These are phyloP conservation scores for Dilophus febrilis DNA, from an alignment of 2,888 invertebrate species.

Conservation along the genomic window DNA sequence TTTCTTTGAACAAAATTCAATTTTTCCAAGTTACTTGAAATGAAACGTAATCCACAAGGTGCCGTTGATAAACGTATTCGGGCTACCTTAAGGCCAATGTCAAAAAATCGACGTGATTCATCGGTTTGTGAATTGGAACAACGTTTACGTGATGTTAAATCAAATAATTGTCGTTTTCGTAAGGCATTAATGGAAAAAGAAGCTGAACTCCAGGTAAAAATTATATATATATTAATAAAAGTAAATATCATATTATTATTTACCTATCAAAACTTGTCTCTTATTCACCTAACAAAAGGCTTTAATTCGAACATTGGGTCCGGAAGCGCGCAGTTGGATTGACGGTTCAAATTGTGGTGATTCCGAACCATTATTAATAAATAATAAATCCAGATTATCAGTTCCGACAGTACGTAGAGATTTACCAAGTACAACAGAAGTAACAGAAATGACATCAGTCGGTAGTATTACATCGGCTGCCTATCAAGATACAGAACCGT, in stretches of 20 bases:
- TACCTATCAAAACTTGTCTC: no score
- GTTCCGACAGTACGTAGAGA: slow-evolving; percentile 27
- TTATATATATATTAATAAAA: no score
- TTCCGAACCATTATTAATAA: slow-evolving; percentile 23
- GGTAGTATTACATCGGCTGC: slow-evolving; percentile 48
- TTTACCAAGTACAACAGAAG: slow-evolving; percentile 37
- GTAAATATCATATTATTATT: slow-evolving; percentile 17
- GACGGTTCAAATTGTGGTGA: slow-evolving; percentile 24
- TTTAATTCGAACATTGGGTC: slow-evolving; percentile 27
- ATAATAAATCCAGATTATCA: slow-evolving; percentile 21
- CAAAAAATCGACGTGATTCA: slow-evolving; percentile 62
- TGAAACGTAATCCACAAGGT: slow-evolving; percentile 70
- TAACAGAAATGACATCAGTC: slow-evolving; percentile 53
- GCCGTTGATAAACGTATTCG: slow-evolving; percentile 68
- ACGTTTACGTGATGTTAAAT: slow-evolving; percentile 64
- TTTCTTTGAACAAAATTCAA: slow-evolving; percentile 14
- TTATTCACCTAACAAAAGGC: no score
- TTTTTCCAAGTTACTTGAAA: slow-evolving; percentile 56
- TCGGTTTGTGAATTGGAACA: slow-evolving; percentile 70
- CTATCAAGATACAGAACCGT: slow-evolving; percentile 36
- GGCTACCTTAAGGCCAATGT: slow-evolving; percentile 71
- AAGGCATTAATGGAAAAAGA: slow-evolving; percentile 73
- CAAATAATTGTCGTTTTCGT: slow-evolving; percentile 66
- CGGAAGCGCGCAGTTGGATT: slow-evolving; percentile 30
- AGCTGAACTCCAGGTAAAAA: slow-evolving; percentile 49